Conservation (phyloP, 2,113 vertebrate genomes). For the Bujurquina vittata region DNA sequence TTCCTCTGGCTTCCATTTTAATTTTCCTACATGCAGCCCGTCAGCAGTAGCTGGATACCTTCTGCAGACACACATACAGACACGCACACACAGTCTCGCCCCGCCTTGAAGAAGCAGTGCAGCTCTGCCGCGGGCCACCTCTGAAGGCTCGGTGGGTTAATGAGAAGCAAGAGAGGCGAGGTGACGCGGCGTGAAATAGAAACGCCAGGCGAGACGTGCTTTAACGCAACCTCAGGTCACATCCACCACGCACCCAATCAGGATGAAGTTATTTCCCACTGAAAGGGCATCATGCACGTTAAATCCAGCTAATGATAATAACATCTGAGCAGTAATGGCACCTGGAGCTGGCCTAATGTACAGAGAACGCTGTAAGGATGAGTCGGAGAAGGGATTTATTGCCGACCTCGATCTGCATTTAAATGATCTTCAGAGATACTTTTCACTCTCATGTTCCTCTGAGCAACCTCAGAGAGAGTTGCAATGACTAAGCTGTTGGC, state of each 20-base stretch:
- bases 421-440: slow-evolving; percentile 31
- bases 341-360: slow-evolving; percentile 22
- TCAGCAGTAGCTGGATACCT: slow-evolving; percentile 32
- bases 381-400: slow-evolving; percentile 14
- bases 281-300: slow-evolving; percentile 50
- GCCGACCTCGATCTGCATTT: slow-evolving; percentile 35
- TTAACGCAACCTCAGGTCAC: slow-evolving; percentile 47
- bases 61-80: not conserved
- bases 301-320: slow-evolving; percentile 59
- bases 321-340: slow-evolving; percentile 17
- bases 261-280: slow-evolving; percentile 26
- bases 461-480: slow-evolving; percentile 28
- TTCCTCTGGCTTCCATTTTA: slow-evolving; percentile 14
- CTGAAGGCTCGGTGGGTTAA: slow-evolving; percentile 58
- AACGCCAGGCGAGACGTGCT: slow-evolving; percentile 46
- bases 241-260: slow-evolving; percentile 19
- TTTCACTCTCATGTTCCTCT: slow-evolving; percentile 23
- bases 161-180: slow-evolving; percentile 63
- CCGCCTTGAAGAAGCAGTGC: slow-evolving; percentile 19
- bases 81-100: not conserved
- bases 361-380: not conserved
- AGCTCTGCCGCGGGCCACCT: slow-evolving; percentile 11
- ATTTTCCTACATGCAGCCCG: slow-evolving; percentile 14
- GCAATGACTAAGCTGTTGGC: slow-evolving; percentile 47
- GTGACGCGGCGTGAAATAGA: slow-evolving; percentile 71